Evolutionary conservation across 2,888 invertebrate genomes (phyloP).

Genomic region (Geophilus truncorum): DNA sequence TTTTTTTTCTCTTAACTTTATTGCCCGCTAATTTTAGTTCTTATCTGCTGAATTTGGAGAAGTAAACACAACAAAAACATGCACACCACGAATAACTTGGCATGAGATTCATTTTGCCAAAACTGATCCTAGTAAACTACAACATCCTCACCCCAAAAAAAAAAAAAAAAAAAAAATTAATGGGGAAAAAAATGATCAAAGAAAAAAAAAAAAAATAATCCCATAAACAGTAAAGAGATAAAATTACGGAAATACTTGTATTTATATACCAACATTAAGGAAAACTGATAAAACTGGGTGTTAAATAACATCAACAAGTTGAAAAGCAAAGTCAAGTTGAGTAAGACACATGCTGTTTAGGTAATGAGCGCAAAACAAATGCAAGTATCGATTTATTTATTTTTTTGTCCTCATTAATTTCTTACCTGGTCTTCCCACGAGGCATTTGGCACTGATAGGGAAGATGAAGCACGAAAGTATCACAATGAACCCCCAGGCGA

Average conservation of each 20-base stretch:
- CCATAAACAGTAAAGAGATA: not conserved
- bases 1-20: not conserved
- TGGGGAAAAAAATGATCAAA: not conserved
- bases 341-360: not conserved
- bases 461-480: not conserved
- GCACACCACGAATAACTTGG: conserved; percentile 22
- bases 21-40: conserved; percentile 28
- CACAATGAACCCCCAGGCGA: conserved; percentile 11
- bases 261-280: not conserved
- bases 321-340: not conserved
- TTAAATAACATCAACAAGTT: not conserved
- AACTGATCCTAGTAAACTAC: conserved; percentile 1
- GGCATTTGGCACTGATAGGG: not conserved
- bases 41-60: conserved; percentile 28
- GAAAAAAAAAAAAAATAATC: not conserved
- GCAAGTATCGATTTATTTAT: not conserved
- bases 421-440: conserved; percentile 1
- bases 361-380: not conserved
- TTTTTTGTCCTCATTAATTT: no score
- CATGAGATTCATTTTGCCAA: conserved; percentile 4
- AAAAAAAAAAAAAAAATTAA: not conserved
- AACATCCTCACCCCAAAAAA: not conserved
- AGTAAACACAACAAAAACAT: conserved; percentile 33
- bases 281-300: not conserved
- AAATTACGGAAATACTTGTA: not conserved